Evolutionary conservation across 2,113 vertebrate species (phyloP).

Genomic region (Dicaeum eximium): DNA sequence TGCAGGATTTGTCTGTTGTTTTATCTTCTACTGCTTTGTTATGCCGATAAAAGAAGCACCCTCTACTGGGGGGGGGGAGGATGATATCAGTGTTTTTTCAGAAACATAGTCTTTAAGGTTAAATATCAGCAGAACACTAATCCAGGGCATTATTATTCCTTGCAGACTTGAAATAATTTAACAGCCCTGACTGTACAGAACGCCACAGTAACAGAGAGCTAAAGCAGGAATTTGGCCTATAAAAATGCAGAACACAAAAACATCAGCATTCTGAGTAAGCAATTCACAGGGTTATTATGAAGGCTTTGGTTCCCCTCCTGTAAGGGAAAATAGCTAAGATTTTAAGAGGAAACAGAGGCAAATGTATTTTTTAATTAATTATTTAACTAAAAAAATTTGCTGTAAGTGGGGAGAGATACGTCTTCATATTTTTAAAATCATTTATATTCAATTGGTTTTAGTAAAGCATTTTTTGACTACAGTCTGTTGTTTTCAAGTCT

Average conservation of each 20-base stretch:
- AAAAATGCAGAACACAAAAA: neutral
- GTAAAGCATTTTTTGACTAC: neutral
- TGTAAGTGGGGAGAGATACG: neutral
- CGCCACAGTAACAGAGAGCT: neutral
- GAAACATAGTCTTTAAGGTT: neutral
- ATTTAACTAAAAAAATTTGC: neutral
- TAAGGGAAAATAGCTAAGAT: neutral
- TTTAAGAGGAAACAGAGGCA: neutral
- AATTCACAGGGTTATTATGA: neutral
- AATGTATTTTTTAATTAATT: neutral
- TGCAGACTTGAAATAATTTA: neutral
- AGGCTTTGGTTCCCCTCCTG: neutral
- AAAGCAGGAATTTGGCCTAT: neutral
- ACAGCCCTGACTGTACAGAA: neutral
- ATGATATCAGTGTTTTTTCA: neutral
- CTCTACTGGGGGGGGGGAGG: neutral
- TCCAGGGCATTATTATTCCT: neutral
- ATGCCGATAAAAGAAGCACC: neutral
- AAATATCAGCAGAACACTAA: conserved; percentile 4
- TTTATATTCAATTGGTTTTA: neutral
- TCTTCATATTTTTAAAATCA: neutral
- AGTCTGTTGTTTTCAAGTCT: neutral
- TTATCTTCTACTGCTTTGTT: conserved; percentile 8
- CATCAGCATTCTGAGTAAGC: neutral
- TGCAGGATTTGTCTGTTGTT: neutral